A percentile compares a stretch with the other conserved stretches of the same genome.
phyloP scores from a whole-genome alignment of 53 echinoderm and acorn worm species.

The Echinarachnius parma region DNA sequence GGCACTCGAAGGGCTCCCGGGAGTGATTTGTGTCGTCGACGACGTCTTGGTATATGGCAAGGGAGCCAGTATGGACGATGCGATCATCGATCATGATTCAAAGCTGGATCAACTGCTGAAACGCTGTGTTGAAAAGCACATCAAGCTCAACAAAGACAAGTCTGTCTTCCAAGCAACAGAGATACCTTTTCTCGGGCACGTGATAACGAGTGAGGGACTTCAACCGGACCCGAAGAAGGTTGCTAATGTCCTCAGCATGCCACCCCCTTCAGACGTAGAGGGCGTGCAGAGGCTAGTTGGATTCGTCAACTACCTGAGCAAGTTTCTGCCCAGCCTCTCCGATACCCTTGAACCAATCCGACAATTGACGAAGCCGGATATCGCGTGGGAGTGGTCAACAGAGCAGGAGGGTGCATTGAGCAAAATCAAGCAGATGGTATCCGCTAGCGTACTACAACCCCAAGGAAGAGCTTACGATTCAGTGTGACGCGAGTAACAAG shows the following conservation, averaged over 20 bases:
- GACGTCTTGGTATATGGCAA: slow-evolving; percentile 26
- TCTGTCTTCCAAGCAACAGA: slow-evolving; percentile 21
- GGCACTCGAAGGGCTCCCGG: slow-evolving; percentile 20
- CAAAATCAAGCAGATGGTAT: neutral
- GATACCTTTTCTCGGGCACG: slow-evolving; percentile 22
- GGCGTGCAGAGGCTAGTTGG: slow-evolving; percentile 49
- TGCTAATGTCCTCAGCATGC: slow-evolving; percentile 42
- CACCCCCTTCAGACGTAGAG: slow-evolving; percentile 42
- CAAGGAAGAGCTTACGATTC: slow-evolving; percentile 37
- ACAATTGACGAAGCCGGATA: slow-evolving; percentile 49
- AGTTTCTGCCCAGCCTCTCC: slow-evolving; percentile 51
- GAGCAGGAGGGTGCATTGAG: slow-evolving; percentile 22
- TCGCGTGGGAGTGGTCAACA: slow-evolving; percentile 49
- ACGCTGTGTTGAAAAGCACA: neutral
- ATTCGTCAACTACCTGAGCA: slow-evolving; percentile 53
- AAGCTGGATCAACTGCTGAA: slow-evolving; percentile 15
- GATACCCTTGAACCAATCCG: slow-evolving; percentile 55
- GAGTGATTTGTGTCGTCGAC: slow-evolving; percentile 4
- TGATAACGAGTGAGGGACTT: slow-evolving; percentile 10
- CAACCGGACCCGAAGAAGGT: slow-evolving; percentile 41
- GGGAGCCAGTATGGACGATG: slow-evolving; percentile 1
- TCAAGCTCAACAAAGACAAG: slow-evolving; percentile 29
- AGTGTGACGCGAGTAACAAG: slow-evolving; percentile 58
- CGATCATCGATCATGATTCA: slow-evolving; percentile 2
- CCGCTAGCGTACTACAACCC: slow-evolving; percentile 51